Evolutionary conservation across 2,888 invertebrate species (phyloP).

Genomic region (Polydrusus pterygomalis): DNA sequence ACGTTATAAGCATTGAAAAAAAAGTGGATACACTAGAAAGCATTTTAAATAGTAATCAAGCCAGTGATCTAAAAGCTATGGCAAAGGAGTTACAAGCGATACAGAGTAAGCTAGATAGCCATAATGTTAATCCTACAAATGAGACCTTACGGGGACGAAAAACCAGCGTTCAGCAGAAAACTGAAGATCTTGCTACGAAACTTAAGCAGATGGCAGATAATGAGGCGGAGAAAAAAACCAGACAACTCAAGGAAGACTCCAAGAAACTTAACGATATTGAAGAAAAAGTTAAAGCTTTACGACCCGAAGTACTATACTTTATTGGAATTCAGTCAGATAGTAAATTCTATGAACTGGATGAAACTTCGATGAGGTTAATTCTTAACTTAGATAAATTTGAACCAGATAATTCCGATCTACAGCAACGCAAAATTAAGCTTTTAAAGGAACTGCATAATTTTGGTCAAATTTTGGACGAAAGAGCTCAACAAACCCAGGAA

Average conservation of each 20-base stretch:
- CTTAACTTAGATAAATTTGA: slow-evolving; percentile 58
- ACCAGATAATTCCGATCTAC: slow-evolving; percentile 49
- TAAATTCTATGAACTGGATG: slow-evolving; percentile 59
- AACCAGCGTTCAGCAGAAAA: slow-evolving; percentile 50
- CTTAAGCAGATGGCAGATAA: slow-evolving; percentile 46
- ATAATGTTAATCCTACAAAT: slow-evolving; percentile 37
- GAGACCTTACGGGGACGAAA: slow-evolving; percentile 47
- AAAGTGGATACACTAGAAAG: slow-evolving; percentile 25
- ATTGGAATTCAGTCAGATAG: slow-evolving; percentile 56
- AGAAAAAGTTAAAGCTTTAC: slow-evolving; percentile 53
- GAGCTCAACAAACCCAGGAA: slow-evolving; percentile 58
- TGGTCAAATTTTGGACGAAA: slow-evolving; percentile 58
- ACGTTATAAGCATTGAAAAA: slow-evolving; percentile 56
- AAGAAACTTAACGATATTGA: slow-evolving; percentile 56
- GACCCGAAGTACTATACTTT: slow-evolving; percentile 56
- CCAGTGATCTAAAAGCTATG: slow-evolving; percentile 32
- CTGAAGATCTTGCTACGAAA: slow-evolving; percentile 45
- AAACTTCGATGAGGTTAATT: slow-evolving; percentile 55
- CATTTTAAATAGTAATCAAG: slow-evolving; percentile 14
- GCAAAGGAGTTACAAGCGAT: slow-evolving; percentile 41
- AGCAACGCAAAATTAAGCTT: slow-evolving; percentile 57
- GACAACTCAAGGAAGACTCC: slow-evolving; percentile 28
- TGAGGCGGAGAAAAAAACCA: slow-evolving; percentile 36
- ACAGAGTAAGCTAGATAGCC: slow-evolving; percentile 44
- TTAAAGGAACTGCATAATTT: slow-evolving; percentile 58